Evolutionary conservation across 35 echinoderm and acorn worm species (phyloP).

Genomic region (Strongylocentrotus purpuratus): DNA sequence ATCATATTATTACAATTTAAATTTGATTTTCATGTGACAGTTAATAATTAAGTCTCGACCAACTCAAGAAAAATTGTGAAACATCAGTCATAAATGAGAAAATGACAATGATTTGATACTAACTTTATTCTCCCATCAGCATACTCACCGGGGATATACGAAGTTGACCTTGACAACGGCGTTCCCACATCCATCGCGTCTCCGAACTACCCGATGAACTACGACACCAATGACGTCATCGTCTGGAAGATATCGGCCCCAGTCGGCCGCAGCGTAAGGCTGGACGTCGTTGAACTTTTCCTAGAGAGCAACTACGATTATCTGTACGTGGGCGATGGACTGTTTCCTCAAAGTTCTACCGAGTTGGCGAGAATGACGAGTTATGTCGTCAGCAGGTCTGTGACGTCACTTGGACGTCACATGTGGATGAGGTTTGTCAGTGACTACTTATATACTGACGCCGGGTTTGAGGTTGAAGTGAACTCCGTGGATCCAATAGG

Average conservation of each 20-base stretch:
- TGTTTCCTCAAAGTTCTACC: neutral
- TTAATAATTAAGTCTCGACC: no score
- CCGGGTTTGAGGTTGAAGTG: neutral
- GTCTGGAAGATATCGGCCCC: neutral
- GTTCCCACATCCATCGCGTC: neutral
- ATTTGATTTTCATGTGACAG: no score
- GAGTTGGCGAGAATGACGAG: neutral
- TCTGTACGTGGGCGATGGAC: neutral
- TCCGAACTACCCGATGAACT: neutral
- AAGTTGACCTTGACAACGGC: no score
- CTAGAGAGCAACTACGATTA: neutral
- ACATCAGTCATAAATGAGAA: no score
- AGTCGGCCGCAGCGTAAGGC: neutral
- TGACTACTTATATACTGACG: neutral
- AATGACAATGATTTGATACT: no score
- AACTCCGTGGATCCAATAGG: neutral
- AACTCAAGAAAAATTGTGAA: no score
- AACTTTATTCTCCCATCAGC: no score
- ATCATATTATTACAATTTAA: no score
- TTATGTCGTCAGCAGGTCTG: neutral
- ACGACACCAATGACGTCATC: neutral
- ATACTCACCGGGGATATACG: no score
- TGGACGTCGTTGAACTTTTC: neutral
- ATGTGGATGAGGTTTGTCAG: neutral
- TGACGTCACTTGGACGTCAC: neutral